Conservation (phyloP, 2,113 vertebrate species). For the Clarias gariepinus region DNA sequence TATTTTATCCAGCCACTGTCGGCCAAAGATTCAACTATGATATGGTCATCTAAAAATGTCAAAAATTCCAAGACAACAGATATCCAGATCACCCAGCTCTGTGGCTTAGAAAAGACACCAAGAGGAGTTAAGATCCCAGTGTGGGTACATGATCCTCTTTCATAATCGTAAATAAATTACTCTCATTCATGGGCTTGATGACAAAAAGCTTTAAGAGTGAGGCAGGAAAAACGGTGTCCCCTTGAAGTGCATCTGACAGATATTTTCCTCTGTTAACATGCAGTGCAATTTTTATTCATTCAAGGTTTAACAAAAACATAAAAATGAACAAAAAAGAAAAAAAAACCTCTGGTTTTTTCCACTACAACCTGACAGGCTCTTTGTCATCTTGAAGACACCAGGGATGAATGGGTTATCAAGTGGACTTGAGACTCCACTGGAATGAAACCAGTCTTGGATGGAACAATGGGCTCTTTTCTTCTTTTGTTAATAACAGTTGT, state of each 20-base stretch:
- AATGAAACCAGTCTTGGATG: not conserved
- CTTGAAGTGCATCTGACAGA: not conserved
- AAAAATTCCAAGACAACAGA: not conserved
- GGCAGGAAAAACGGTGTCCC: not conserved
- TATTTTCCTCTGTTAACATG: not conserved
- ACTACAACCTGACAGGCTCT: not conserved
- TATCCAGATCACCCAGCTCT: not conserved
- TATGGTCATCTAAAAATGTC: not conserved
- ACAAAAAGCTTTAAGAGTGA: not conserved
- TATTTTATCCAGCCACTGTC: not conserved
- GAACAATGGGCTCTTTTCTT: not conserved
- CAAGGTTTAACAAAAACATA: not conserved
- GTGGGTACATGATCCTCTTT: not conserved
- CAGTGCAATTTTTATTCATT: not conserved
- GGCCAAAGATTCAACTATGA: no score
- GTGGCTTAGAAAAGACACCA: not conserved
- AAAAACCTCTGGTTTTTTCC: not conserved
- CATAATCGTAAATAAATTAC: not conserved
- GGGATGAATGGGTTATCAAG: not conserved
- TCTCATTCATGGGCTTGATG: not conserved
- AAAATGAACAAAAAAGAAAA: not conserved
- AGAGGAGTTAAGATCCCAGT: not conserved
- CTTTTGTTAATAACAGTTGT: not conserved
- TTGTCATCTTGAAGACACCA: not conserved
- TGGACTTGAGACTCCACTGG: constrained; percentile 5